Evolutionary conservation across 30 jellyfish, hydroid and myxozoan species (phyloP), one percentile per base, ranked within the genome.

Genomic region (Hydra vulgaris): DNA sequence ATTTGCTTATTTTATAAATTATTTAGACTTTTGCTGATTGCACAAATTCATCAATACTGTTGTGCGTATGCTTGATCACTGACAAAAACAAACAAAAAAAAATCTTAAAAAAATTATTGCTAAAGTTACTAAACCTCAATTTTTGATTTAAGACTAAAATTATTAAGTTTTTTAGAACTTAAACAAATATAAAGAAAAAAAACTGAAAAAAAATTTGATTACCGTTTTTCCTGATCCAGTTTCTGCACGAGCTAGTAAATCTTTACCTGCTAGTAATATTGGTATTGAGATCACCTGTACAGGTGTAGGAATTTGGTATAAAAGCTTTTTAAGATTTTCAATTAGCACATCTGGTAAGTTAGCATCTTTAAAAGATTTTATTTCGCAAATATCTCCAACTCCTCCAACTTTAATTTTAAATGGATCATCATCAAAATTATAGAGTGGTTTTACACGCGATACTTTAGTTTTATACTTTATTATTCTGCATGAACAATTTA

Each of bases 191-290:
- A 3, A 5, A 40, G 61, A 40, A 3, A 40, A 40, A 40, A 40
- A 40, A 40, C 5, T 40, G 12, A 40, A 40, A 40, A 40, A 40
- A 40, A 40, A 40, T 40, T 40, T 12, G 5, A 7, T 68, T 3
- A 68, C 75, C 75, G 75, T 68, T 68, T 68, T 68, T 68, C 75
- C 75, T n/a, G 75, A 68, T 20, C 75, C 75, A 68, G 75, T 68
- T 68, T 68, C 26, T n/a, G 75, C 75, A 68, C 75, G 27, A 3
- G 75, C 75, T 68, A 68, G 12, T n/a, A 68, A 68, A 68, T 68
- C 75, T 68, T 23, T 20, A 20, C 75, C 75, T n/a, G 7, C 75
- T n/a, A 68, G 15, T 68, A 68, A 68, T 8, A 68, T 16, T n/a
- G 75, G 75, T n/a, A 68, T 68, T 68, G 75, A 20, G 27, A 68